These are phyloP conservation scores for Mylabris sibirica DNA, from an alignment of 2,888 invertebrate species.

Conservation along the genomic window DNA sequence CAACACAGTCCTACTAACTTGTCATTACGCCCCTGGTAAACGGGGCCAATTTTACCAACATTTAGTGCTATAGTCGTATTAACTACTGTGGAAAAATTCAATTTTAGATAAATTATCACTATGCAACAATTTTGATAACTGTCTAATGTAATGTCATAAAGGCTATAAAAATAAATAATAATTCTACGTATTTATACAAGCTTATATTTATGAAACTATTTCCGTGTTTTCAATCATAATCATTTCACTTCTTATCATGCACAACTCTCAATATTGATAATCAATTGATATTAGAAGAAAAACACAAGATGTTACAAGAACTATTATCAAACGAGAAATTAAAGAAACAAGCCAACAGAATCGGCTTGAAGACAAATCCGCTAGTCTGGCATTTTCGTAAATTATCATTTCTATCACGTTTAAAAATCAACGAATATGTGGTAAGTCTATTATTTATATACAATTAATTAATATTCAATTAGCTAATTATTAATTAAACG, in stretches of 20 bases:
- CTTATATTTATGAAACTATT: not conserved
- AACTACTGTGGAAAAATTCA: no score
- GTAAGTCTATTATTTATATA: not conserved
- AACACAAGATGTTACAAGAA: not conserved
- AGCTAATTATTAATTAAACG: not conserved
- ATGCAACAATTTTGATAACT: not conserved
- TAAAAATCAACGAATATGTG: not conserved
- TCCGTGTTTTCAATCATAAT: not conserved
- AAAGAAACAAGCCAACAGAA: not conserved
- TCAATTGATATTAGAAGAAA: not conserved
- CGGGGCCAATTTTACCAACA: no score
- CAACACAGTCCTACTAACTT: no score
- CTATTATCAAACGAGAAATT: not conserved
- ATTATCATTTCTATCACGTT: not conserved
- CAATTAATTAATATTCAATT: no score
- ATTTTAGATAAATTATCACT: not conserved
- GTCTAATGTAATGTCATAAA: not conserved
- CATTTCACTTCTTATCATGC: not conserved
- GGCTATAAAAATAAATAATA: not conserved
- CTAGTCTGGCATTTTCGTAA: not conserved
- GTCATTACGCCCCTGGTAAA: no score
- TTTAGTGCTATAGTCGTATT: no score
- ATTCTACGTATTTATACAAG: not conserved
- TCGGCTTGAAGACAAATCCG: not conserved
- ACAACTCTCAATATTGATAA: not conserved